These are phyloP conservation scores for Eudasyphora cyanicolor DNA, from an alignment of 2,888 invertebrate species.

Conservation along the genomic window DNA sequence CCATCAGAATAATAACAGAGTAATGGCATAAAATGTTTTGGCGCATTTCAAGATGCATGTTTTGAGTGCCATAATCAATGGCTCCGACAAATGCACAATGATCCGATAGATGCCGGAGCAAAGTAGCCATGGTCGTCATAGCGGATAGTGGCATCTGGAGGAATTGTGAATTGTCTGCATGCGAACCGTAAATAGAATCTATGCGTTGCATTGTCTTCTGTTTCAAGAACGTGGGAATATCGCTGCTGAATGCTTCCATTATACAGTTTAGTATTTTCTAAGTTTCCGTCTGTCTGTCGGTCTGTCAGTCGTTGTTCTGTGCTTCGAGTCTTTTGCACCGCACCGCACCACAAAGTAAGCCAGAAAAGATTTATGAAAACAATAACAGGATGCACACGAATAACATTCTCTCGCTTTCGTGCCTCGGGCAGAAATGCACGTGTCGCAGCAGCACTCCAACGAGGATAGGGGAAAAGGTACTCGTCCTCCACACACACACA, in stretches of 20 bases:
- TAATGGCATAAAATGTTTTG: conserved; percentile 42
- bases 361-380: conserved; percentile 44
- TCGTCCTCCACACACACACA: too few species aligned
- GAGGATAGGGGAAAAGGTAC: neutral
- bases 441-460: conserved; percentile 23
- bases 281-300: neutral
- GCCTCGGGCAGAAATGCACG: conserved; percentile 40
- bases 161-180: conserved; percentile 26
- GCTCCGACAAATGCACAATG: conserved; percentile 8
- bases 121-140: neutral
- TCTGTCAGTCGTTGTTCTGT: neutral
- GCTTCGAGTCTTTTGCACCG: neutral
- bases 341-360: conserved; percentile 14
- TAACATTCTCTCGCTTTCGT: conserved; percentile 7
- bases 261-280: neutral
- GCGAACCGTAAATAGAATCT: conserved; percentile 22
- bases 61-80: conserved; percentile 46
- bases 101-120: neutral
- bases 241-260: conserved; percentile 21
- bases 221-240: conserved; percentile 59
- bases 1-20: conserved; percentile 5
- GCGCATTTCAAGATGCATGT: conserved; percentile 47
- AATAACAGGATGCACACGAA: conserved; percentile 52
- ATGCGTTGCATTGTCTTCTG: conserved; percentile 35
- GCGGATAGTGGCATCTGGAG: neutral